Percentiles rank a stretch among this genome's conserved stretches.
These are phyloP conservation scores for Ceriagrion tenellum DNA, from an alignment of 2,888 invertebrate species.

Conservation along the genomic window DNA sequence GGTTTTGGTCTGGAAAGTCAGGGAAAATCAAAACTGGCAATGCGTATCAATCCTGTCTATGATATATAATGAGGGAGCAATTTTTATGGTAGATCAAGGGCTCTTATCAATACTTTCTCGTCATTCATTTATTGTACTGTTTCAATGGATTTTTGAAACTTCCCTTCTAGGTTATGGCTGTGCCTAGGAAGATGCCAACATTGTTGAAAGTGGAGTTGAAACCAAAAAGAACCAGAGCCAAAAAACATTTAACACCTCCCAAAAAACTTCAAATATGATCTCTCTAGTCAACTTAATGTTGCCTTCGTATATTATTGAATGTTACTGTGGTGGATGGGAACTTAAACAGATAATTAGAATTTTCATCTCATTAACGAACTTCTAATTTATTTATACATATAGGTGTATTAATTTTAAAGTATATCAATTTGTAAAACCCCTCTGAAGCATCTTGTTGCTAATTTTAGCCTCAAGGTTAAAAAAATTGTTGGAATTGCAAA, in stretches of 20 bases:
- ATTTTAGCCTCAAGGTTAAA: too few species aligned
- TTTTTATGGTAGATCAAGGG: too few species aligned
- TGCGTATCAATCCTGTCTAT: too few species aligned
- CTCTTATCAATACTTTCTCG: too few species aligned
- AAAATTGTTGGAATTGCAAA: too few species aligned
- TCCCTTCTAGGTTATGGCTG: background rate
- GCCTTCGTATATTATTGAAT: background rate
- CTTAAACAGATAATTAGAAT: too few species aligned
- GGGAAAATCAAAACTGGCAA: too few species aligned
- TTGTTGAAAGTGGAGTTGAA: conserved; percentile 33
- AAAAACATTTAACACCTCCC: background rate
- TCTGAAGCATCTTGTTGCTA: too few species aligned
- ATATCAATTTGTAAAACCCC: too few species aligned
- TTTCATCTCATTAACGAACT: background rate
- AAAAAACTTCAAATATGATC: conserved; percentile 38
- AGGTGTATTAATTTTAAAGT: background rate
- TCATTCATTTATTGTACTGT: too few species aligned
- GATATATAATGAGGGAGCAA: too few species aligned
- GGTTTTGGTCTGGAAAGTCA: too few species aligned
- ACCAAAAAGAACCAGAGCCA: background rate
- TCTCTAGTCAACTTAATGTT: background rate
- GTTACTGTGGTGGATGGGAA: background rate
- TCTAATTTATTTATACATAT: background rate
- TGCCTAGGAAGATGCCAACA: conserved; percentile 29
- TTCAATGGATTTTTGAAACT: background rate